Percentiles rank a stretch among this genome's conserved stretches.
phyloP scores from a whole-genome alignment of 2,797 vertebrate genomes.

The Rhincodon typus region DNA sequence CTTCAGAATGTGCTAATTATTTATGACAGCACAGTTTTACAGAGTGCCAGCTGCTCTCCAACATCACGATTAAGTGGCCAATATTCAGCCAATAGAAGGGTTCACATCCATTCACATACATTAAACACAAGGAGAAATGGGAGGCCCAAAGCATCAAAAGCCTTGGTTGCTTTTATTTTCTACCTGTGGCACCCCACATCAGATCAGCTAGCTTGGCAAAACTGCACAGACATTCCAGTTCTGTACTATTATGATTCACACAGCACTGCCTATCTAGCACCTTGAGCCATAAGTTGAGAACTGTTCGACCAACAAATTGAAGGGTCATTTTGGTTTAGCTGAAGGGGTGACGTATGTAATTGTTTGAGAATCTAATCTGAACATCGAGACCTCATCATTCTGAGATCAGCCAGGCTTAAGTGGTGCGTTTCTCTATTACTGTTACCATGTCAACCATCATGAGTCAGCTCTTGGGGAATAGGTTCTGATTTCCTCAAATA shows the following conservation, averaged over 20 bases:
- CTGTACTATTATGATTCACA: neutral
- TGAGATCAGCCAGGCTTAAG: conserved; percentile 15
- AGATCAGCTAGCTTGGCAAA: neutral
- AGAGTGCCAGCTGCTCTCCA: neutral
- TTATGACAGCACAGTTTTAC: neutral
- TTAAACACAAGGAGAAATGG: no score
- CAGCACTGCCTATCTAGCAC: neutral
- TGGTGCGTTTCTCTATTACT: neutral
- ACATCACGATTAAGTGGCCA: neutral
- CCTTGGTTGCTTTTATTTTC: conserved; percentile 4
- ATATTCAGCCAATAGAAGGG: neutral
- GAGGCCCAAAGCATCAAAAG: neutral
- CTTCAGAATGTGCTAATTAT: neutral
- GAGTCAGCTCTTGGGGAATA: neutral
- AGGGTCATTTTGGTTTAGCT: neutral
- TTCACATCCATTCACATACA: neutral
- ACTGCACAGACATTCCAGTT: neutral
- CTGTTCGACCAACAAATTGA: neutral
- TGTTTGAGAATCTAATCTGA: conserved; percentile 27
- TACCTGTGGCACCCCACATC: neutral
- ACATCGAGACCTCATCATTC: neutral
- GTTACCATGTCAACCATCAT: conserved; percentile 23
- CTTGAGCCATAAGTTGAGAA: neutral
- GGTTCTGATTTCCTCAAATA: neutral
- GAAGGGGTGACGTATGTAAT: neutral